Percentiles rank a stretch among this genome's conserved stretches.
Conservation (phyloP, 2,797 vertebrate genomes). For the Sparus aurata region DNA sequence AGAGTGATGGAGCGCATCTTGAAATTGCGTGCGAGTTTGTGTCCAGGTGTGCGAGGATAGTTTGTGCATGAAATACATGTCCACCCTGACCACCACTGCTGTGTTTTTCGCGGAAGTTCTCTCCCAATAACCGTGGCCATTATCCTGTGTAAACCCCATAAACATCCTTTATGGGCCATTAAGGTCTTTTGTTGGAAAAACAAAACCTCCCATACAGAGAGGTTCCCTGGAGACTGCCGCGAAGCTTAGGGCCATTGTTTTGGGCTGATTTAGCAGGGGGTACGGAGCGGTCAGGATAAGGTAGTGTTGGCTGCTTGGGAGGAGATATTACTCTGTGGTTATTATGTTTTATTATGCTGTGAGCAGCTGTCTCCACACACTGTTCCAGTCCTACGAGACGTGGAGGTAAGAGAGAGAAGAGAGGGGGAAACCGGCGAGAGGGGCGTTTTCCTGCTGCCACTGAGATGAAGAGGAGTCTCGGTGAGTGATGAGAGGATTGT, state of each 20-base stretch:
- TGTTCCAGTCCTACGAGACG: slow-evolving; percentile 38
- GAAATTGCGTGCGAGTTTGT: slow-evolving; percentile 1
- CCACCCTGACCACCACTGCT: slow-evolving; percentile 23
- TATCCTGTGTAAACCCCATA: slow-evolving; percentile 75
- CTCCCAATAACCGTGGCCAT: slow-evolving; percentile 65
- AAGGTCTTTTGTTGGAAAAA: slow-evolving; percentile 75
- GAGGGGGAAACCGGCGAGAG: slow-evolving; percentile 14
- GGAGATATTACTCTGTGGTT: slow-evolving; percentile 52
- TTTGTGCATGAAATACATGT: slow-evolving; percentile 40
- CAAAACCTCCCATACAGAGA: slow-evolving; percentile 66
- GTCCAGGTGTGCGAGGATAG: slow-evolving; percentile 6
- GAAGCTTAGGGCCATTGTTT: slow-evolving; percentile 67
- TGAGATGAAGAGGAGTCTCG: slow-evolving; percentile 22
- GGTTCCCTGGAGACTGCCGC: slow-evolving; percentile 58
- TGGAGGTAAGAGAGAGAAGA: slow-evolving; percentile 20
- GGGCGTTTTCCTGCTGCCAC: slow-evolving; percentile 21
- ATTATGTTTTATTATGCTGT: slow-evolving; percentile 63
- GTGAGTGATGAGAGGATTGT: slow-evolving; percentile 30
- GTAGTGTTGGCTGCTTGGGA: slow-evolving; percentile 52
- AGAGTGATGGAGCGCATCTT: slow-evolving; percentile 52
- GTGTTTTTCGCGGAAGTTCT: slow-evolving; percentile 50
- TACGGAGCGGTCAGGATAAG: slow-evolving; percentile 56
- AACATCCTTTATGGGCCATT: slow-evolving; percentile 74
- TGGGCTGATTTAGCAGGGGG: slow-evolving; percentile 67
- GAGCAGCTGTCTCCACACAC: slow-evolving; percentile 49